A percentile compares a stretch with the other conserved stretches of the same genome.
phyloP scores from a whole-genome alignment of 2,113 vertebrate species.

The Silurus glanis region DNA sequence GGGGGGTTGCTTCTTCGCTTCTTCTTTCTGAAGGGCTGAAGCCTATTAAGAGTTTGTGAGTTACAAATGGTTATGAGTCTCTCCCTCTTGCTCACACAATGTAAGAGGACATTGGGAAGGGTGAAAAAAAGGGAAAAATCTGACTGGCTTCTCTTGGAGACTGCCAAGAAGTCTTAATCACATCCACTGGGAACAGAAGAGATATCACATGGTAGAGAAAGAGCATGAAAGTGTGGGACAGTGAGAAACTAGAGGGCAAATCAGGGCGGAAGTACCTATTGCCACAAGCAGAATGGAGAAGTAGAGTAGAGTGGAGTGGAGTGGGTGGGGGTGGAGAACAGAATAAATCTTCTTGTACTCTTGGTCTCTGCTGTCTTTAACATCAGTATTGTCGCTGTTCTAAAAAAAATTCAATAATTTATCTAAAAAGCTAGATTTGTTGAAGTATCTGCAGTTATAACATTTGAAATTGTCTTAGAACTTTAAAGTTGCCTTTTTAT shows the following conservation, averaged over 20 bases:
- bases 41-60: conserved; percentile 88
- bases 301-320: conserved; percentile 44
- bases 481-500: neutral
- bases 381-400: conserved; percentile 21
- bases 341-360: conserved; percentile 48
- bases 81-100: conserved; percentile 66
- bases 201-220: conserved; percentile 54
- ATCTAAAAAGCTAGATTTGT: neutral
- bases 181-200: conserved; percentile 59
- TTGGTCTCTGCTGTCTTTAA: conserved; percentile 1
- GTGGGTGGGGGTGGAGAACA: conserved; percentile 38
- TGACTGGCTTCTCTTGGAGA: conserved; percentile 65
- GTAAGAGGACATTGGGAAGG: conserved; percentile 56
- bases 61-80: conserved; percentile 83
- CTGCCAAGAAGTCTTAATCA: conserved; percentile 69
- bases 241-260: conserved; percentile 69
- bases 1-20: conserved; percentile 50
- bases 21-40: conserved; percentile 86
- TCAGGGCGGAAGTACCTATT: conserved; percentile 70
- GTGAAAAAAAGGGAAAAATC: conserved; percentile 50
- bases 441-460: neutral
- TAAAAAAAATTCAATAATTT: neutral
- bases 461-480: neutral
- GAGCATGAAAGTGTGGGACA: conserved; percentile 65
- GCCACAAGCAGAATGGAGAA: conserved; percentile 48